Evolutionary conservation across 2,113 vertebrate species (phyloP), one percentile per base, ranked within the genome.

Genomic region (Ahaetulla prasina): DNA sequence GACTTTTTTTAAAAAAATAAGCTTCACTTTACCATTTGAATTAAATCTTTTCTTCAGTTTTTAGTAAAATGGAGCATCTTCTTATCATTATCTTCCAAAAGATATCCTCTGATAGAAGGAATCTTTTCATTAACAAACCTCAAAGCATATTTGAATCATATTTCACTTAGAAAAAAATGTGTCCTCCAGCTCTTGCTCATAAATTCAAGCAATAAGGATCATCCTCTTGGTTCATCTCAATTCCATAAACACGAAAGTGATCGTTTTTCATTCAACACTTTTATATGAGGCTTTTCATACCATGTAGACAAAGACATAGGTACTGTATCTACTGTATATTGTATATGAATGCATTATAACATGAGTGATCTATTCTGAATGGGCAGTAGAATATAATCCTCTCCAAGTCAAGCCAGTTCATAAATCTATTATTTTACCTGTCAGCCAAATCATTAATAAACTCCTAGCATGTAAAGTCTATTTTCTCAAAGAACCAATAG

Each of bases 321-420:
- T 91, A 23, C 63, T 89, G n/a, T 55, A 20, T 49, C 52, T n/a
- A 47, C 45, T 47, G 3, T 47, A 88, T 87, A 87, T 94, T 94
- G 43, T 91, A 95, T 18, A 0, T n/a, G 45, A 95, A 91, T 52
- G 1, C 23, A 63, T 94, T 94, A 87, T 85, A 92, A 90, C 68
- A 45, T 89, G 87, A 68, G 89, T 93, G 74, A 93, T n/a, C 39
- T 94, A 43, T 94, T 94, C 74, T 92, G 68, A 68, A 91, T 87
- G 89, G 63, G 55, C 53, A 91, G 9, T 93, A 80, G 91, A 95
- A 94, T 93, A 43, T 68, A 47, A 20, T 91, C 39, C 52, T 93
- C 49, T 93, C 20, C 49, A 94, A 91, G 30, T 92, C 10, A 90
- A 43, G 25, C 90, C 89, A n/a, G 23, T 47, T 50, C 92, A 57